A percentile compares a stretch with the other conserved stretches of the same genome.
These are phyloP conservation scores for Oreortyx pictus DNA, from an alignment of 2,797 vertebrate genomes.

Conservation along the genomic window DNA sequence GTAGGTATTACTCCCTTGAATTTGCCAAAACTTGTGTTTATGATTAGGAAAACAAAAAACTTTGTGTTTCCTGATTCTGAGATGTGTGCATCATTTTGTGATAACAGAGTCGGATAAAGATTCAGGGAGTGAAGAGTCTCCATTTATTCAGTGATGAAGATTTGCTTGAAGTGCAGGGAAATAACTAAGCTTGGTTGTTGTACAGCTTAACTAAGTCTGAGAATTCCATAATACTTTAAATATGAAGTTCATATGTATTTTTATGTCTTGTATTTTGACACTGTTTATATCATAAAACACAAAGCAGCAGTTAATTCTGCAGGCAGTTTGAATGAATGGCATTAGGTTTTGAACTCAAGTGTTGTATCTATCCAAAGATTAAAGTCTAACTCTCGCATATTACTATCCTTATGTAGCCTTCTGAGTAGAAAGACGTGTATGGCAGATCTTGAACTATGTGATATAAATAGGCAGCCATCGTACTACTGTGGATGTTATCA, in stretches of 20 bases:
- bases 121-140: neutral
- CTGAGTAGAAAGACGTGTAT: neutral
- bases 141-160: neutral
- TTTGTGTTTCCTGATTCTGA: neutral
- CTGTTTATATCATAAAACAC: neutral
- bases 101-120: neutral
- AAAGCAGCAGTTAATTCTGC: neutral
- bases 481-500: neutral
- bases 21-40: too few species aligned
- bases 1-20: too few species aligned
- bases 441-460: neutral
- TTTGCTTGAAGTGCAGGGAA: neutral
- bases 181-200: neutral
- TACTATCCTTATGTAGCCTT: neutral
- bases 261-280: neutral
- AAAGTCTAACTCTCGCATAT: neutral
- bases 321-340: neutral
- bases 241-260: neutral
- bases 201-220: neutral
- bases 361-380: neutral
- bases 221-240: neutral
- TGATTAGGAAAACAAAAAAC: too few species aligned
- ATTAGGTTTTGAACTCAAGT: neutral
- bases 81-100: neutral
- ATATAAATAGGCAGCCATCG: neutral